phyloP scores from a whole-genome alignment of 1,140 invertebrate genomes.

The Nomia melanderi region DNA sequence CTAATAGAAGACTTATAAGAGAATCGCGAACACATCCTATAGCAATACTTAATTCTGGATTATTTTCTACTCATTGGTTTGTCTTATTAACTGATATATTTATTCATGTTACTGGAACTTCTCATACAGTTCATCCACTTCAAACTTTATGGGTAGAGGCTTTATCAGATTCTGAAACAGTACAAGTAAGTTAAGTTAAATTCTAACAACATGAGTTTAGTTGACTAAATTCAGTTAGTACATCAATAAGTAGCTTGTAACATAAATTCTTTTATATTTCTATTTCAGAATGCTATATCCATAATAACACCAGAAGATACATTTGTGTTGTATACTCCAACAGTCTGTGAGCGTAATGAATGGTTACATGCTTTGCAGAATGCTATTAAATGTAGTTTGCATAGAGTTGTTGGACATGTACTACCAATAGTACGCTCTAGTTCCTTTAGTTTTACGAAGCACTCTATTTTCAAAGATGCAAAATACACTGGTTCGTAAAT shows the following conservation, averaged over 20 bases:
- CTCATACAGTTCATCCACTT: conserved; percentile 84
- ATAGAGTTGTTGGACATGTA: conserved; percentile 77
- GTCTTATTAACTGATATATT: conserved; percentile 89
- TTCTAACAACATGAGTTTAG: too few species aligned
- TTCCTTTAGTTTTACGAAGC: conserved; percentile 88
- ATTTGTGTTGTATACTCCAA: conserved; percentile 85
- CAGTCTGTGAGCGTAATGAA: conserved; percentile 87
- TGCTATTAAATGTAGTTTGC: conserved; percentile 82
- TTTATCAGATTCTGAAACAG: conserved; percentile 81
- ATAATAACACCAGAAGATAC: conserved; percentile 90
- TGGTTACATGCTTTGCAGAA: conserved; percentile 88
- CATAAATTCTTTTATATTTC: conserved; percentile 15
- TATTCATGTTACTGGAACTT: conserved; percentile 86
- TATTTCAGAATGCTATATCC: conserved; percentile 84
- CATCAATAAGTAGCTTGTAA: background rate
- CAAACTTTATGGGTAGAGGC: conserved; percentile 90
- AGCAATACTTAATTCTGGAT: conserved; percentile 84
- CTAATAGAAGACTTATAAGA: conserved; percentile 87
- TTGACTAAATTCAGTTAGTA: conserved; percentile 20
- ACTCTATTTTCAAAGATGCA: conserved; percentile 87
- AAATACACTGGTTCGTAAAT: conserved; percentile 83
- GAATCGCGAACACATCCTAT: conserved; percentile 89
- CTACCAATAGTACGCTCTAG: conserved; percentile 88
- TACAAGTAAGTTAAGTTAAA: conserved; percentile 78
- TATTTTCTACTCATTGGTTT: conserved; percentile 89